Conservation (phyloP, 2,113 vertebrate species). For the Meriones unguiculatus region DNA sequence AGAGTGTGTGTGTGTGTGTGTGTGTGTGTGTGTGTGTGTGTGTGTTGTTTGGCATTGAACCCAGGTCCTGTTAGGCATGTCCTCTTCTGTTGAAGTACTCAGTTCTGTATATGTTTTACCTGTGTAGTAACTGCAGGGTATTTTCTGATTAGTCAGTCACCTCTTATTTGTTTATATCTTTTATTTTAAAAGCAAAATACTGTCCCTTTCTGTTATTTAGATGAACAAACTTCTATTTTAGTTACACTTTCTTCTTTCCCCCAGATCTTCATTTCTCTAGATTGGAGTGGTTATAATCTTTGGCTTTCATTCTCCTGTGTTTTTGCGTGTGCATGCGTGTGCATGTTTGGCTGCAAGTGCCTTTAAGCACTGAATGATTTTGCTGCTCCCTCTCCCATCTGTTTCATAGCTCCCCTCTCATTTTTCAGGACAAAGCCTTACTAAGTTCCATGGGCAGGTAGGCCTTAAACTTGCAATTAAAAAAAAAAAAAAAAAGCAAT, state of each 20-base stretch:
- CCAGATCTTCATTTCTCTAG: not conserved
- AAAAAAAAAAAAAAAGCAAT: not conserved
- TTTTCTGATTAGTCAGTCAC: not conserved
- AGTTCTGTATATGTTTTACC: not conserved
- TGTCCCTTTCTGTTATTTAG: not conserved
- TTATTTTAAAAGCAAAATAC: not conserved
- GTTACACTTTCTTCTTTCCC: not conserved
- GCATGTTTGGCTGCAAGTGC: not conserved
- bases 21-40: not conserved
- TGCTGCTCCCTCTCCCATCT: not conserved
- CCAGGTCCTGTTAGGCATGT: not conserved
- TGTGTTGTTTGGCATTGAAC: not conserved
- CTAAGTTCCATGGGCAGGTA: not conserved
- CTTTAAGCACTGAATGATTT: not conserved
- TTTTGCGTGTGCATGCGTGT: not conserved
- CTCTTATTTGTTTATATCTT: not conserved
- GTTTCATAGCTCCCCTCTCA: not conserved
- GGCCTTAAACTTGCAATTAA: not conserved
- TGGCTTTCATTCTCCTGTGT: not conserved
- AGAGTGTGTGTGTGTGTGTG: no score
- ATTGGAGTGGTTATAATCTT: not conserved
- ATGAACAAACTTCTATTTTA: not conserved
- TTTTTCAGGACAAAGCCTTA: not conserved
- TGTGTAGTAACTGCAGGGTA: not conserved
- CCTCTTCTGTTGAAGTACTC: not conserved